Evolutionary conservation across 2,797 vertebrate genomes (phyloP).

Genomic region (Prionace glauca): DNA sequence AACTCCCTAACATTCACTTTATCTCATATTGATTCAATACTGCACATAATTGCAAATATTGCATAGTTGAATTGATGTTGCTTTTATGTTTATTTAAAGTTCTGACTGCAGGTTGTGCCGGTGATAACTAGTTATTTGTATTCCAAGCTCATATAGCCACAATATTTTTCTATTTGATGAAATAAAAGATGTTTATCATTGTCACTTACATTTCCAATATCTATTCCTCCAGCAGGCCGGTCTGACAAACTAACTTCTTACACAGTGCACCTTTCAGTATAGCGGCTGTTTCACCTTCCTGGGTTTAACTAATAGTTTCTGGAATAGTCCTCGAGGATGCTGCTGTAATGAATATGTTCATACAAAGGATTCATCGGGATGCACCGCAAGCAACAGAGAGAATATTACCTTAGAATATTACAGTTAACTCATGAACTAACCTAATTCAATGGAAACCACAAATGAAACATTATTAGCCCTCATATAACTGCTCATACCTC

Average conservation of each 20-base stretch:
- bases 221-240: neutral
- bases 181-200: neutral
- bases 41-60: neutral
- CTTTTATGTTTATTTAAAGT: neutral
- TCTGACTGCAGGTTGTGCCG: neutral
- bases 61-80: neutral
- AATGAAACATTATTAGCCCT: neutral
- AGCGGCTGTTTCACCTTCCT: neutral
- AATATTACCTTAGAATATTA: neutral
- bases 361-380: neutral
- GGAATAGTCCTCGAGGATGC: neutral
- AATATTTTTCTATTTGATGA: neutral
- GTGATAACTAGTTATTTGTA: neutral
- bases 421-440: neutral
- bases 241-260: neutral
- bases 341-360: neutral
- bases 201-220: neutral
- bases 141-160: neutral
- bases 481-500: neutral
- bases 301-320: neutral
- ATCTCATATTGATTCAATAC: neutral
- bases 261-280: neutral
- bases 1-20: neutral
- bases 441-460: neutral
- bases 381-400: neutral